Base-by-base conservation (phyloP, 1,140 invertebrate species). In the Drosophila parabipectinata region DNA sequence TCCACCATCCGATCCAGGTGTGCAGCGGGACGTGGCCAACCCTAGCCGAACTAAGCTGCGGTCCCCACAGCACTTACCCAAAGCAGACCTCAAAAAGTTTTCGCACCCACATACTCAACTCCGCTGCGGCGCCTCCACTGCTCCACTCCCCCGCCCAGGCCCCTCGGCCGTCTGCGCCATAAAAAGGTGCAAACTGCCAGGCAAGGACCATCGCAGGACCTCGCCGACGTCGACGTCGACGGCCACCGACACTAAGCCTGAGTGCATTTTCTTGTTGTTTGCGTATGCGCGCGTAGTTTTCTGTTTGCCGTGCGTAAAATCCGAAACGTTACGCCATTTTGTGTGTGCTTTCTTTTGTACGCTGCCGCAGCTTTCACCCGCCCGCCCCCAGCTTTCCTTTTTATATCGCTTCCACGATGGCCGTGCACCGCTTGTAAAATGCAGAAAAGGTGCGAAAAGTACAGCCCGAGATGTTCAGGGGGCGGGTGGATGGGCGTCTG, bases 211-310 rank as follows among this genome's bases (percentile, higher is more conserved):
- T 41, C 62, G 30, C 71, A 81, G 59, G 59, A 62, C 76, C 57
- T 66, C 44, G 44, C 44, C 55, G 57, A 48, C 51, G 55, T 44
- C 52, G 68, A 45, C 77, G 61, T 58, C 71, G 71, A 50, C 76
- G 79, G 77, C 83, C 83, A 79, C 83, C 83, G 83, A 88, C 83
- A 88, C 83, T 88, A 88, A 88, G 83, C 83, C 84, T 88, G 83
- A 88, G 83, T 88, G 83, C 83, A 88, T 88, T 88, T 88, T 88
- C 83, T 88, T 88, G 83, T 88, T 88, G 82, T 87, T 69, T 89
- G 84, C 88, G 83, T 88, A 88, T 72, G 83, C 83, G 83, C 75
- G 83, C 83, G 84, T 83, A 88, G 83, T 88, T 83, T 74, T 74
- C 67, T 88, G 83, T 88, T 88, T 87, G 83, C 82, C 78, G 82